A percentile compares a stretch with the other conserved stretches of the same genome.
Conservation (phyloP, 2,888 invertebrate genomes). For the Cotesia congregata region DNA sequence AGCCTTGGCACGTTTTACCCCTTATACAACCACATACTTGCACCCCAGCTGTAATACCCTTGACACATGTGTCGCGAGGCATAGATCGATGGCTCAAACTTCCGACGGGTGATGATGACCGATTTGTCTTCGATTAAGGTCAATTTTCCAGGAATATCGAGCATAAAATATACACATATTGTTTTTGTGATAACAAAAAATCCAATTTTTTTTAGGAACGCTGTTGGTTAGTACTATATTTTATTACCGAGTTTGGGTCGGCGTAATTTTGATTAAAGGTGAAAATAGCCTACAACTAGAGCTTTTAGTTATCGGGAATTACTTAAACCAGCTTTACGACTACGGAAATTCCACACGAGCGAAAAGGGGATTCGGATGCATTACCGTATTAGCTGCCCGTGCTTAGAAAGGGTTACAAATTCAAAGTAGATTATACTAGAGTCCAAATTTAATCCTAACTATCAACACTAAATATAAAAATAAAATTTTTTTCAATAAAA, state of each 20-base stretch:
- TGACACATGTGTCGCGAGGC: slow-evolving; percentile 55
- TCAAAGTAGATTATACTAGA: slow-evolving; percentile 66
- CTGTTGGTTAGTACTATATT: neutral
- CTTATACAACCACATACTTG: slow-evolving; percentile 23
- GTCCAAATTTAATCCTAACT: slow-evolving; percentile 58
- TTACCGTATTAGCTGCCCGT: slow-evolving; percentile 67
- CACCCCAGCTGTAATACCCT: slow-evolving; percentile 38
- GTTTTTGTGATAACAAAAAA: neutral
- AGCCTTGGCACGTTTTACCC: slow-evolving; percentile 37
- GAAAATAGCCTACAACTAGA: slow-evolving; percentile 34
- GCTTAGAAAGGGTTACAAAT: slow-evolving; percentile 66
- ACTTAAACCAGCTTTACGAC: slow-evolving; percentile 69
- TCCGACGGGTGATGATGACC: slow-evolving; percentile 55
- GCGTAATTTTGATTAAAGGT: neutral
- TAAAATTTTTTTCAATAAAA: too few species aligned
- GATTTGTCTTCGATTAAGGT: slow-evolving; percentile 55
- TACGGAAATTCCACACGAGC: slow-evolving; percentile 58
- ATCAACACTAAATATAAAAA: slow-evolving; percentile 50
- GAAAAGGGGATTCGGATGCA: slow-evolving; percentile 63
- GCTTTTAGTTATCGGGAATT: slow-evolving; percentile 65
- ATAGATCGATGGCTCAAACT: slow-evolving; percentile 55
- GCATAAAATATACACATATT: slow-evolving; percentile 8
- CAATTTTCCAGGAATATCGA: slow-evolving; percentile 19
- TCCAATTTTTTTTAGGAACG: neutral
- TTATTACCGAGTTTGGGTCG: neutral